A percentile compares a stretch with the other conserved stretches of the same genome.
phyloP scores from a whole-genome alignment of 2,888 invertebrate species.

The Mythimna ferrago region DNA sequence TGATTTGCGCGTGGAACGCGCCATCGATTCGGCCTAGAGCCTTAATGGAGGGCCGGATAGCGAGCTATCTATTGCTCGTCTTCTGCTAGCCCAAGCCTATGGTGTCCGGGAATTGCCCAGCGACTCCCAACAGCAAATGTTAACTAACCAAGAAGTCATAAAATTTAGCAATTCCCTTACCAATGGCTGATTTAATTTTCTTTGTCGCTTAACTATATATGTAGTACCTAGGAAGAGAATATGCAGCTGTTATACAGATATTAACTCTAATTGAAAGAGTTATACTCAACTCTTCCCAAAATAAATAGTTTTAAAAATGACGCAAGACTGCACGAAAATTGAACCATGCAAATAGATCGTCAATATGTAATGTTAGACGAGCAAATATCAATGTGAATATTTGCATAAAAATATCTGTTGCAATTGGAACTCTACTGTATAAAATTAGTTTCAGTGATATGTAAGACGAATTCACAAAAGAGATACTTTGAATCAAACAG shows the following conservation, averaged over 20 bases:
- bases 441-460: conserved; percentile 1
- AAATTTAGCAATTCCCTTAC: conserved; percentile 7
- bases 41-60: too few relatives aligned
- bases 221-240: neutral
- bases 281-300: conserved; percentile 14
- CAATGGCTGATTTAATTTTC: too few relatives aligned
- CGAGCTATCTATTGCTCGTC: too few relatives aligned
- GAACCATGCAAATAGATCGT: conserved; percentile 21
- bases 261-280: neutral
- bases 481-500: too few relatives aligned
- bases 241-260: conserved; percentile 5
- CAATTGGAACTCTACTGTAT: conserved; percentile 4
- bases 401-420: conserved; percentile 4
- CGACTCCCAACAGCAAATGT: too few relatives aligned
- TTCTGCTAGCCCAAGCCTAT: too few relatives aligned
- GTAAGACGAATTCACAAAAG: neutral
- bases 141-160: neutral
- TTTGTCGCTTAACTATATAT: too few relatives aligned
- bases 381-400: conserved; percentile 6
- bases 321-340: conserved; percentile 19
- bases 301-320: conserved; percentile 35
- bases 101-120: too few relatives aligned
- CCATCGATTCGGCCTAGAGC: too few relatives aligned
- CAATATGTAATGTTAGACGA: conserved; percentile 10
- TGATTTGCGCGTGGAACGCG: too few relatives aligned